Evolutionary conservation across 2,113 vertebrate species (phyloP).

Genomic region (Malurus cyaneus): DNA sequence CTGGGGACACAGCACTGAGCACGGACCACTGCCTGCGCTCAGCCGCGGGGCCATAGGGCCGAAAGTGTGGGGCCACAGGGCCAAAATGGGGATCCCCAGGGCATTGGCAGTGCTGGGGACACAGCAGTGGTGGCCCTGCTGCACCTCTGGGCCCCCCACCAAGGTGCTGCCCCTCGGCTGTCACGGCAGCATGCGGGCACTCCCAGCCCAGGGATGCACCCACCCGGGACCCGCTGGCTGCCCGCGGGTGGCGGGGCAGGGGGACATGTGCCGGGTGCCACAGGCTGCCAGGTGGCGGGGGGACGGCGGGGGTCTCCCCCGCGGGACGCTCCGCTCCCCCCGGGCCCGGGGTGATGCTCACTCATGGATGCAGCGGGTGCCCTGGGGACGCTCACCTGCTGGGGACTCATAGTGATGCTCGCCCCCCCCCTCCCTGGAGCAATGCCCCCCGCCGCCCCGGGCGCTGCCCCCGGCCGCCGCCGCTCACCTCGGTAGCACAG

Average conservation of each 20-base stretch:
- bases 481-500: no score
- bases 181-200: neutral
- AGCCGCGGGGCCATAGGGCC: neutral
- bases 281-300: neutral
- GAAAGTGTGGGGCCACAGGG: neutral
- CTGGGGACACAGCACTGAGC: neutral
- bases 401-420: neutral
- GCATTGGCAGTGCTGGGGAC: accelerated
- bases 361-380: neutral
- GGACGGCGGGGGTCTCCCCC: neutral
- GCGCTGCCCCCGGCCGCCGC: slow-evolving; percentile 32
- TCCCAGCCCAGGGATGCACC: neutral
- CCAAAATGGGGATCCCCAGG: neutral
- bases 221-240: neutral
- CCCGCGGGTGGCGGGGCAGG: neutral
- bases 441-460: neutral
- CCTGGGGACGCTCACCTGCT: neutral
- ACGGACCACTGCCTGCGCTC: accelerated
- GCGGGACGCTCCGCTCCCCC: neutral
- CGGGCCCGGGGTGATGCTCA: neutral
- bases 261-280: neutral
- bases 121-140: neutral
- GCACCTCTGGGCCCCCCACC: neutral
- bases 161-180: neutral
- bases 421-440: neutral